These are phyloP conservation scores for Nicator chloris DNA, from an alignment of 2,113 vertebrate genomes.

Conservation along the genomic window DNA sequence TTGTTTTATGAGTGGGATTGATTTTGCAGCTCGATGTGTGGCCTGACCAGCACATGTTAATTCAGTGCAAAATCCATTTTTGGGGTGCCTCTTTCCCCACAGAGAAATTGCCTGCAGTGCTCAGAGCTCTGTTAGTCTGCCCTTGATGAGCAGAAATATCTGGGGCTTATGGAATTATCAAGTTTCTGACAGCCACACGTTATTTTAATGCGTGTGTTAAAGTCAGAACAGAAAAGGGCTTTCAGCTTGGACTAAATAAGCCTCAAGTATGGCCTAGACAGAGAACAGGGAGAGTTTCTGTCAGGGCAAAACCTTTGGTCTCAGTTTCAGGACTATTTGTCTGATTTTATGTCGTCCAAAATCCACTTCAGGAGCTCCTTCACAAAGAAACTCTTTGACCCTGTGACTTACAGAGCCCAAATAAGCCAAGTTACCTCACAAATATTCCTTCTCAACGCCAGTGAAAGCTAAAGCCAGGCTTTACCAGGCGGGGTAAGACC, in stretches of 20 bases:
- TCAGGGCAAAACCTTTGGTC: background rate
- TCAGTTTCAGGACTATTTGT: background rate
- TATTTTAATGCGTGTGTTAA: background rate
- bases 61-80: background rate
- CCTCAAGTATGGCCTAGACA: background rate
- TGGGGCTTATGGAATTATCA: background rate
- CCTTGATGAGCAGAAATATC: background rate
- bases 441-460: background rate
- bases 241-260: background rate
- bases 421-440: background rate
- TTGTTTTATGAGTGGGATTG: background rate
- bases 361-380: background rate
- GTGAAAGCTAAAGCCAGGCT: background rate
- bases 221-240: background rate
- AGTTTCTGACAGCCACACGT: background rate
- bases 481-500: accelerated
- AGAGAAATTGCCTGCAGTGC: background rate
- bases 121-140: background rate
- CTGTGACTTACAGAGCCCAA: background rate
- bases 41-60: background rate
- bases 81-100: background rate
- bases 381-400: background rate
- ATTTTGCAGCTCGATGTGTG: background rate
- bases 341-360: background rate
- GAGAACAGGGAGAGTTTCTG: background rate